Evolutionary conservation across 2,888 invertebrate species (phyloP).

Genomic region (Plemyria rubiginata): DNA sequence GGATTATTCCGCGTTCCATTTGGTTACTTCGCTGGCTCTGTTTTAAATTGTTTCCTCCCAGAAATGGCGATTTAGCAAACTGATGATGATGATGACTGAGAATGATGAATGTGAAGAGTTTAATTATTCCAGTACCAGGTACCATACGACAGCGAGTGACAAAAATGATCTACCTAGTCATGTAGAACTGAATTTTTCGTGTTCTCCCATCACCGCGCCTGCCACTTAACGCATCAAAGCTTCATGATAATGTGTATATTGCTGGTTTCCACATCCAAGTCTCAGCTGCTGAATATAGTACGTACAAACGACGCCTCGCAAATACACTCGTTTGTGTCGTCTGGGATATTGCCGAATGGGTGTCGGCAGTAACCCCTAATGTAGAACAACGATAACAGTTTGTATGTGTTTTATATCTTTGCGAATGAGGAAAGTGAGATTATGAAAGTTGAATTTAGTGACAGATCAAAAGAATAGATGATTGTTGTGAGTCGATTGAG

Average conservation of each 20-base stretch:
- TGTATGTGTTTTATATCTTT: conserved; percentile 16
- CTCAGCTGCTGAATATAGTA: conserved; percentile 56
- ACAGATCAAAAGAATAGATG: neutral
- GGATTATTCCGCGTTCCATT: conserved; percentile 34
- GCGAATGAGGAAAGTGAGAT: neutral
- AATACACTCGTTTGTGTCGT: conserved; percentile 45
- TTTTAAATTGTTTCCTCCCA: conserved; percentile 39
- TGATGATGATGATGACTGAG: too few relatives aligned
- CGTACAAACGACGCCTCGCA: conserved; percentile 46
- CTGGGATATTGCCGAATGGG: conserved; percentile 43
- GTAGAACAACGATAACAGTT: conserved; percentile 21
- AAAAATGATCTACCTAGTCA: neutral
- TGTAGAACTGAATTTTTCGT: neutral
- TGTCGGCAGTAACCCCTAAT: conserved; percentile 28
- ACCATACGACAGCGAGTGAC: neutral
- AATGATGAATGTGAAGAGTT: too few relatives aligned
- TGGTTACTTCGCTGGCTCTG: conserved; percentile 27
- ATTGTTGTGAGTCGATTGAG: neutral
- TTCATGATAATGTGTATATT: conserved; percentile 55
- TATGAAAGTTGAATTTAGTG: neutral
- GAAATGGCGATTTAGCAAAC: neutral
- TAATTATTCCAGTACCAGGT: neutral
- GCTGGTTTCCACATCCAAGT: conserved; percentile 47
- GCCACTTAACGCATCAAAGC: conserved; percentile 47
- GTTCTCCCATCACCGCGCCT: conserved; percentile 35